Evolutionary conservation across 2,797 vertebrate species (phyloP), one percentile per base, ranked within the genome.

Genomic region (Lutjanus argentimaculatus): DNA sequence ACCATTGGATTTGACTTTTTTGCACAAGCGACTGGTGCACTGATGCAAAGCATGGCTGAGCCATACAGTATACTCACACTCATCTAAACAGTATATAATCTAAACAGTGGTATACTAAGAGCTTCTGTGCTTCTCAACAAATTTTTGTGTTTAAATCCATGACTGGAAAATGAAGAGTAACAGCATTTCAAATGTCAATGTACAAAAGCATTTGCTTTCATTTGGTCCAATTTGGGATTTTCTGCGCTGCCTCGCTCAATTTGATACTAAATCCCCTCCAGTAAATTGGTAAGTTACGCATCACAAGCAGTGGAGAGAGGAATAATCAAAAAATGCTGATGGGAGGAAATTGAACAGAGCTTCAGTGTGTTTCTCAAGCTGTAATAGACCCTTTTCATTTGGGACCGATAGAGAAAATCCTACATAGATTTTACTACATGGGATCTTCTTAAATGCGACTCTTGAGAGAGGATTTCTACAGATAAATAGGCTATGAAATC

Each of bases 161-260:
- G 17, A 53, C 46, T n/a, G 11, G 4, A 7, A 82, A 48, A 85
- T 73, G 30, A 36, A 36, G 30, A 36, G 30, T 48, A 46, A 52
- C 53, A 58, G 42, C 14, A 64, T 76, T 62, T 63, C 10, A 22
- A 76, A 72, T 78, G 77, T 30, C 45, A 73, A 21, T 69, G 43
- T 78, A 51, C 11, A 46, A 79, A 77, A 75, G 13, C 46, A 25
- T 7, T 56, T 11, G 1, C 53, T 74, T 59, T 83, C 21, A 84
- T 78, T 85, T 79, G 21, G 25, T 61, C 67, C 67, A 78, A 63
- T 82, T 79, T 74, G 22, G 56, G 74, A 73, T 85, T 80, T 88
- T 77, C 62, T 75, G 46, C 36, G 12, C 64, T 9, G 61, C 68
- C 57, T 81, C 7, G n/a, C 75, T 83, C 65, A 67, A 66, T 85